These are phyloP conservation scores for Synergus laeviventris DNA, from an alignment of 2,888 invertebrate genomes.

Conservation along the genomic window DNA sequence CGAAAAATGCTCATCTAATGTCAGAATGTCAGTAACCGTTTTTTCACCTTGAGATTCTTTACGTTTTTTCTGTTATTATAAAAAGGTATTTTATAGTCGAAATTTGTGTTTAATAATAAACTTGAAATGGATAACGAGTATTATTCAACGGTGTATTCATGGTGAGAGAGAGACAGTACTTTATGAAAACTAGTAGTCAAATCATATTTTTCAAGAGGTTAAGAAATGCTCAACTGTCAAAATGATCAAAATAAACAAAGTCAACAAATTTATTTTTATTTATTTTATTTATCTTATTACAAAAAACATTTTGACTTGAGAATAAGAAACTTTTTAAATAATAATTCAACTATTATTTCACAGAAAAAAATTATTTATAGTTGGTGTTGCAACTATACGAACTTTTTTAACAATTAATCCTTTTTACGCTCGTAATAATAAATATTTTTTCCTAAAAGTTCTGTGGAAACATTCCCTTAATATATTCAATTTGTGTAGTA, in stretches of 20 bases:
- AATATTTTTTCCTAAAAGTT: too few relatives aligned
- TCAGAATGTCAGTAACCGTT: neutral
- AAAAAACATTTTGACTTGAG: too few relatives aligned
- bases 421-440: too few relatives aligned
- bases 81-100: neutral
- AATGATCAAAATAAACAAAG: neutral
- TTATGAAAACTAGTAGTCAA: neutral
- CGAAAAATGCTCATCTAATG: neutral
- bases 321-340: too few relatives aligned
- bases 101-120: neutral
- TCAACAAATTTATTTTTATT: too few relatives aligned
- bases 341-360: too few relatives aligned
- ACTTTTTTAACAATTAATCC: too few relatives aligned
- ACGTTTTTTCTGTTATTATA: neutral
- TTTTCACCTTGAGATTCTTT: neutral
- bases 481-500: too few relatives aligned
- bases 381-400: too few relatives aligned
- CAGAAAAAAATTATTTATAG: too few relatives aligned
- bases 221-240: neutral
- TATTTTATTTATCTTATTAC: too few relatives aligned
- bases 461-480: too few relatives aligned
- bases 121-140: conserved; percentile 67
- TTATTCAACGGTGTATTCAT: conserved; percentile 69
- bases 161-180: conserved; percentile 67
- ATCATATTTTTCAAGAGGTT: neutral